Conservation (phyloP, 2,113 vertebrate species). For the Larimichthys polyactis region DNA sequence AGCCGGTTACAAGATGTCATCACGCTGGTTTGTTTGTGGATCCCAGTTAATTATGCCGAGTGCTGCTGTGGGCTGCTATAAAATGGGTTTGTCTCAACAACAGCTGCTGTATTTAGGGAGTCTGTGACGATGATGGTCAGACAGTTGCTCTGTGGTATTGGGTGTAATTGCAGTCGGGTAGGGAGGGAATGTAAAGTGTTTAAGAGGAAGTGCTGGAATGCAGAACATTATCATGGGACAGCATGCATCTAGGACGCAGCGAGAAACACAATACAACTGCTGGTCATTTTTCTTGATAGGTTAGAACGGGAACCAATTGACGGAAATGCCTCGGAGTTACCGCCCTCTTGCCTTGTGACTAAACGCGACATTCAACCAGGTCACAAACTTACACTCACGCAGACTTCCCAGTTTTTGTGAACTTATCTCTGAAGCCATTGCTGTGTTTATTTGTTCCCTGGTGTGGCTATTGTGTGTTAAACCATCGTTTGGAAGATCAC, state of each 20-base stretch:
- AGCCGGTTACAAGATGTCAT: conserved; percentile 34
- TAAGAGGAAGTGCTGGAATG: conserved; percentile 72
- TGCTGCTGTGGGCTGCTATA: conserved; percentile 40
- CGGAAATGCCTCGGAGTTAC: conserved; percentile 53
- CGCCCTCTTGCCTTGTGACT: conserved; percentile 32
- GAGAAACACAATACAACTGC: too few relatives aligned
- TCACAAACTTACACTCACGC: too few relatives aligned
- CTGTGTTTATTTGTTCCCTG: conserved; percentile 16
- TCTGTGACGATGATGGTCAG: conserved; percentile 51
- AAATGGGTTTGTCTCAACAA: conserved; percentile 60
- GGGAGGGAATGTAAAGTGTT: conserved; percentile 61
- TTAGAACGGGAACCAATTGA: too few relatives aligned
- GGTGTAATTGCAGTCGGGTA: conserved; percentile 61
- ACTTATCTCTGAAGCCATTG: too few relatives aligned
- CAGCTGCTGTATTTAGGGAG: conserved; percentile 61
- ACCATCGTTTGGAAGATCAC: conserved; percentile 68
- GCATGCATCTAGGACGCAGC: too few relatives aligned
- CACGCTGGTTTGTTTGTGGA: conserved; percentile 48
- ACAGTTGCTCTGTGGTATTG: conserved; percentile 66
- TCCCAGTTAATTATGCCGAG: conserved; percentile 56
- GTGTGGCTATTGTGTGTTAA: conserved; percentile 10
- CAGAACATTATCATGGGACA: conserved; percentile 55
- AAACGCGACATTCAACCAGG: conserved; percentile 44
- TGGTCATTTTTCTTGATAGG: too few relatives aligned
- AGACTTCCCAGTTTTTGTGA: too few relatives aligned